Base-by-base conservation (phyloP, 2,113 vertebrate species). In the Antechinus flavipes region DNA sequence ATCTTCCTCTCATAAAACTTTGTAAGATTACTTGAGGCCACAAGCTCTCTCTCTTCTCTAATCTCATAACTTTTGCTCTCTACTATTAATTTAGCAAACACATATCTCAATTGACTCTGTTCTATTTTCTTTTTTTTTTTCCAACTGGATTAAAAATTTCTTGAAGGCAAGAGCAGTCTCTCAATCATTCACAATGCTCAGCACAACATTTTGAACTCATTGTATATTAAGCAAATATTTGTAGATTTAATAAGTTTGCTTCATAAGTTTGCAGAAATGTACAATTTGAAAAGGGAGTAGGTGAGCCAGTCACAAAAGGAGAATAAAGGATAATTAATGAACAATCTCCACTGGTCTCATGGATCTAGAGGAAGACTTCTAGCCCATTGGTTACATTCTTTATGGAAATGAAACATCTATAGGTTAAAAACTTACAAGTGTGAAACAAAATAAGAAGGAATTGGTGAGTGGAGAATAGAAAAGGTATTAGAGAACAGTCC, bases 111-210 rank as follows among this genome's bases (percentile, higher is more conserved):
- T n/a, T 76, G 35, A 55, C 8, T 16, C 84, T 42, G 8, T 90
- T 42, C 22, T 91, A 91, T 42, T 92, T 92, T 93, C 89, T 90
- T 92, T 95, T 54, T 46, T 26, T 93, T 76, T 90, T 55, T 61
- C 55, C 94, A 93, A 93, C 0, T 14, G 58, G 56, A 50, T 9
- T 56, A 76, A 30, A 84, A 92, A 93, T 30, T 76, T 91, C 90
- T 50, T 52, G 3, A 93, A 24, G 16, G 7, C 12, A 94, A 16
- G 19, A 25, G 8, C 52, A 93, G 49, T 25, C 47, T 54, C 94
- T 90, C 9, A 76, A 25, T 93, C 55, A 92, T 53, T 27, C 46
- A 93, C 0, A 24, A 7, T 91, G 56, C 25, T n/a, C 53, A 91
- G 8, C 95, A 53, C 42, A 90, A 2, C 22, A 19, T 91, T 90